Base-by-base conservation (phyloP, 2,797 vertebrate genomes). In the Merluccius polli region DNA sequence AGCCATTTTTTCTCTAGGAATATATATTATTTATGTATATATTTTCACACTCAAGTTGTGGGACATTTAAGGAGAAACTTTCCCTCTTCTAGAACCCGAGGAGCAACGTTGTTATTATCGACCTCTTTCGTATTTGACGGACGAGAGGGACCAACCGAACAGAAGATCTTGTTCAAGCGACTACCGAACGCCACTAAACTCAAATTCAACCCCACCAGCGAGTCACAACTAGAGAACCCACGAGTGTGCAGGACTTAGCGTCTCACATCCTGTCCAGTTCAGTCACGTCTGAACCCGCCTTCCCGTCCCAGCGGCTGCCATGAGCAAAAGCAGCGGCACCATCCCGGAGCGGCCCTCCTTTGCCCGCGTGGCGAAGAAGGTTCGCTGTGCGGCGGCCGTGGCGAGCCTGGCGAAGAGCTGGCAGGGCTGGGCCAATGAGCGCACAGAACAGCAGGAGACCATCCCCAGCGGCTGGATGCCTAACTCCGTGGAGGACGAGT, bases 401-500 rank as follows among this genome's bases (percentile, higher is more conserved):
- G 89, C 86, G 27, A 92, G 83, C 71, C 70, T 94, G 38, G 89
- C 94, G 4, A 92, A 90, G 79, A 94, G 92, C 74, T 94, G 94
- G 94, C 94, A 95, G 80, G 92, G 88, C 48, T 95, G 94, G 94
- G 94, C 92, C 33, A 89, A 59, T 0, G 89, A 93, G 0, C 90
- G 91, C 78, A 11, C 80, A 0, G 77, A 72, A 59, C 89, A 90
- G 68, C 94, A 94, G 81, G 92, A 93, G 3, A 36, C 83, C 16
- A 88, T 92, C 75, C 93, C 94, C 0, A 80, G 76, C 0, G 94
- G 93, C 27, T 94, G 94, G 94, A 84, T 90, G 82, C 93, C 94
- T 0, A 74, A 86, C 1, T 93, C 91, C 0, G 59, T 93, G 0
- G 76, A 84, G n/a, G 87, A 91, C 18, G 79, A 79, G 0, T 84